Percentiles rank a stretch among this genome's conserved stretches.
These are phyloP conservation scores for Macrophya alboannulata DNA, from an alignment of 2,888 invertebrate genomes.

Conservation along the genomic window DNA sequence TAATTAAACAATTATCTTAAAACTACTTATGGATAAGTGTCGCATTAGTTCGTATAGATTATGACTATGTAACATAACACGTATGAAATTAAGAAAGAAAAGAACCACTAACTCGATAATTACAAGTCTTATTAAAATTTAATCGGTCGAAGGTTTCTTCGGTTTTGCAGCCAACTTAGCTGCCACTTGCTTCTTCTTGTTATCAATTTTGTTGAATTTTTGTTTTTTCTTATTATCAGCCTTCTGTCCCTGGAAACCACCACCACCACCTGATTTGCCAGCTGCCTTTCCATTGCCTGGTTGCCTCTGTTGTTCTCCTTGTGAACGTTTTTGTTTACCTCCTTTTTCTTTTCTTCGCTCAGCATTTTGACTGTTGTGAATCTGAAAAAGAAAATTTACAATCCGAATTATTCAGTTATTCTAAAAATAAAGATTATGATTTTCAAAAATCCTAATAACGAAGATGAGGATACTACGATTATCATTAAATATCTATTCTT, in stretches of 20 bases:
- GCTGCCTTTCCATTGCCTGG: constrained; percentile 51
- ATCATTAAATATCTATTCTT: background rate
- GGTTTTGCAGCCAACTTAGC: constrained; percentile 80
- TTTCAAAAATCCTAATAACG: too few relatives aligned
- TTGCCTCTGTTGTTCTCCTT: constrained; percentile 63
- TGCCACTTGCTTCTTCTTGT: constrained; percentile 82
- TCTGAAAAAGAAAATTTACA: constrained; percentile 52
- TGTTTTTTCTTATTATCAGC: constrained; percentile 83
- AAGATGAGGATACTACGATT: too few relatives aligned
- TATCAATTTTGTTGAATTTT: constrained; percentile 81
- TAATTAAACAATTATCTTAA: constrained; percentile 18
- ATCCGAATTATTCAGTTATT: background rate
- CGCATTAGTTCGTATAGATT: background rate
- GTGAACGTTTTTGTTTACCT: constrained; percentile 63
- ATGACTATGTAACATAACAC: constrained; percentile 15
- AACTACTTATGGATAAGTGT: background rate
- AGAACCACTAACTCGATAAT: constrained; percentile 7
- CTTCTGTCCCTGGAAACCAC: constrained; percentile 82
- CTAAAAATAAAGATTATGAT: background rate
- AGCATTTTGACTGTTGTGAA: constrained; percentile 61
- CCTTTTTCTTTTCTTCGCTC: constrained; percentile 58
- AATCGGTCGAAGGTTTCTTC: constrained; percentile 57
- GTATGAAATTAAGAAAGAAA: background rate
- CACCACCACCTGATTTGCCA: constrained; percentile 30
- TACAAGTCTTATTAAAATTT: constrained; percentile 24